Conservation (phyloP, 2,888 invertebrate species). For the Dolomedes plantarius region DNA sequence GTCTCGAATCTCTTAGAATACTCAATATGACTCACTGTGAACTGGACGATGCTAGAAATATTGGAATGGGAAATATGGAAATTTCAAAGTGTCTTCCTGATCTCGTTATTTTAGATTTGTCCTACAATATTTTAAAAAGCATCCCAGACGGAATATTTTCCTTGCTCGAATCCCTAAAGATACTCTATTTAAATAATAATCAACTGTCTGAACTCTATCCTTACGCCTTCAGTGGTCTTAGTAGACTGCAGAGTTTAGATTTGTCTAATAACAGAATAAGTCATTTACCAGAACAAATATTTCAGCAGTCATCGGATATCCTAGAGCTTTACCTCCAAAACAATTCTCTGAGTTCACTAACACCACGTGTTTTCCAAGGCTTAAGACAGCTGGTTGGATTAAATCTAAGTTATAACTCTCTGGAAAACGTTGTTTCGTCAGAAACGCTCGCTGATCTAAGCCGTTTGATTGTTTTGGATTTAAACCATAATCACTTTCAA, state of each 20-base stretch:
- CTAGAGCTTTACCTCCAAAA: constrained; percentile 93
- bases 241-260: constrained; percentile 87
- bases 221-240: constrained; percentile 87
- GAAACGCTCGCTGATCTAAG: constrained; percentile 92
- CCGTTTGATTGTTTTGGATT: constrained; percentile 88
- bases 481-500: constrained; percentile 88
- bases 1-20: constrained; percentile 79
- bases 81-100: constrained; percentile 74
- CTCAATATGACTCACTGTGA: constrained; percentile 86
- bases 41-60: constrained; percentile 85
- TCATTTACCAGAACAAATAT: constrained; percentile 87
- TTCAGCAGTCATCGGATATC: constrained; percentile 85
- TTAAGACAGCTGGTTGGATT: constrained; percentile 80
- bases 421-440: constrained; percentile 88
- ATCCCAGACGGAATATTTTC: constrained; percentile 86
- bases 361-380: constrained; percentile 85
- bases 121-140: constrained; percentile 84
- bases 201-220: constrained; percentile 81
- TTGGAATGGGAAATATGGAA: constrained; percentile 78
- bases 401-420: constrained; percentile 82
- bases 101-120: constrained; percentile 81
- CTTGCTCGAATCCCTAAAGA: constrained; percentile 82
- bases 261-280: constrained; percentile 90
- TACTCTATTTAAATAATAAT: constrained; percentile 83
- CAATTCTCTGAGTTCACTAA: constrained; percentile 91